These are phyloP conservation scores for Poecilobothrus nobilitatus DNA, from an alignment of 2,888 invertebrate genomes.

Conservation along the genomic window DNA sequence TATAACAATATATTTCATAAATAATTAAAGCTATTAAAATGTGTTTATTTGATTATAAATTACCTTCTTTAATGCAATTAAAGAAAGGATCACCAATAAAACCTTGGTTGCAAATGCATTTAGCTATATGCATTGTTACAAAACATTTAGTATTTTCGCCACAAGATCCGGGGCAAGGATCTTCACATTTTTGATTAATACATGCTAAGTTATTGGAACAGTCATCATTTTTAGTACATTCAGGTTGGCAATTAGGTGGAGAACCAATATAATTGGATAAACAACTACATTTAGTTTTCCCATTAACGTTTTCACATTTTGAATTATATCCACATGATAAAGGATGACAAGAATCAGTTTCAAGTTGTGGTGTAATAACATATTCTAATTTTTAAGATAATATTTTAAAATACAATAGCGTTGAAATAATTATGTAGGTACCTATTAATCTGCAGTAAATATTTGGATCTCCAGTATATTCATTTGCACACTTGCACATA, in stretches of 20 bases:
- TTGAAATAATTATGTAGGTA: conserved; percentile 16
- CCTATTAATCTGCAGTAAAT: conserved; percentile 48
- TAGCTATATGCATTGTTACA: conserved; percentile 66
- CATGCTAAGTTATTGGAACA: conserved; percentile 60
- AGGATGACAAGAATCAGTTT: conserved; percentile 57
- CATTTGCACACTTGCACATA: conserved; percentile 60
- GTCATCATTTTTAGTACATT: conserved; percentile 63
- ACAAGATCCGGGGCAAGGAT: conserved; percentile 71
- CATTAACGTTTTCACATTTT: conserved; percentile 55
- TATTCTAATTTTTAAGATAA: conserved; percentile 18
- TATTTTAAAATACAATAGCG: conserved; percentile 15
- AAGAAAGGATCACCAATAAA: conserved; percentile 69
- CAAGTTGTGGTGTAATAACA: conserved; percentile 13
- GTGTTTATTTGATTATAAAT: conserved; percentile 15
- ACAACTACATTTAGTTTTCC: conserved; percentile 59
- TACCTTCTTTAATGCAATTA: conserved; percentile 47
- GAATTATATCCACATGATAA: conserved; percentile 71
- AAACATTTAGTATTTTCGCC: conserved; percentile 66
- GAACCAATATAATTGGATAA: conserved; percentile 59
- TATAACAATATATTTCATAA: conserved; percentile 10
- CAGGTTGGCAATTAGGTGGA: conserved; percentile 64
- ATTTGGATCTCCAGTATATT: conserved; percentile 68
- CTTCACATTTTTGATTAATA: conserved; percentile 60
- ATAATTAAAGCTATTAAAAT: not conserved
- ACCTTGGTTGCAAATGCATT: conserved; percentile 58